These are phyloP conservation scores for Lates japonicus DNA, from an alignment of 2,797 vertebrate genomes.

Conservation along the genomic window DNA sequence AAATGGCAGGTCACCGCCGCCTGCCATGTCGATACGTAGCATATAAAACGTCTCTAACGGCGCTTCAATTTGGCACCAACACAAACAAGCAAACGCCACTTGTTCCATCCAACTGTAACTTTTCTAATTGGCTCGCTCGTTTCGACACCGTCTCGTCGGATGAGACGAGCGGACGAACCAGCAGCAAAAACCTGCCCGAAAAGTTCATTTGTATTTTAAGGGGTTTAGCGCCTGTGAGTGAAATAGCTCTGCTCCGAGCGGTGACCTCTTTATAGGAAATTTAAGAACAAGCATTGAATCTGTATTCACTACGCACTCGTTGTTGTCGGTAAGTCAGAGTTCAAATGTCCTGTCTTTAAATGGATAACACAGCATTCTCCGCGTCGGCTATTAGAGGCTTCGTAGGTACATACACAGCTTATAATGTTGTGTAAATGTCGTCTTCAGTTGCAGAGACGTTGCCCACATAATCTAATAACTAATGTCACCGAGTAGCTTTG, in stretches of 20 bases:
- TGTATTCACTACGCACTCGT: fast-evolving
- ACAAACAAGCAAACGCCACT: neutral
- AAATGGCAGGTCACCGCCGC: slow-evolving; percentile 3
- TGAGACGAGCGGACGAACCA: neutral
- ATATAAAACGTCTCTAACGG: fast-evolving
- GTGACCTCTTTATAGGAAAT: neutral
- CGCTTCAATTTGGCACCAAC: neutral
- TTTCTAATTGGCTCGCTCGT: slow-evolving; percentile 10
- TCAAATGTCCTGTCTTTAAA: neutral
- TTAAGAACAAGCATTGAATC: fast-evolving
- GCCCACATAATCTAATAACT: no score
- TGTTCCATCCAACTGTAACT: slow-evolving; percentile 9
- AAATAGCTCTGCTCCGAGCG: neutral
- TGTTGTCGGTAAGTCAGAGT: neutral
- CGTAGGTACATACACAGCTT: no score
- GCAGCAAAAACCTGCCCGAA: neutral
- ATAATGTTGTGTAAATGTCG: no score
- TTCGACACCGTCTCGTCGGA: neutral
- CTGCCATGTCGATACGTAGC: neutral
- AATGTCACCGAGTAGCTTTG: neutral
- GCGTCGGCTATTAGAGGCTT: neutral
- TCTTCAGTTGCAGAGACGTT: neutral
- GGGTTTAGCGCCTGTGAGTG: fast-evolving
- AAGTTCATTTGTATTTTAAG: slow-evolving; percentile 10
- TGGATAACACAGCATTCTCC: neutral